Evolutionary conservation across 2,888 invertebrate species (phyloP).

Genomic region (Slavum lentiscoides): DNA sequence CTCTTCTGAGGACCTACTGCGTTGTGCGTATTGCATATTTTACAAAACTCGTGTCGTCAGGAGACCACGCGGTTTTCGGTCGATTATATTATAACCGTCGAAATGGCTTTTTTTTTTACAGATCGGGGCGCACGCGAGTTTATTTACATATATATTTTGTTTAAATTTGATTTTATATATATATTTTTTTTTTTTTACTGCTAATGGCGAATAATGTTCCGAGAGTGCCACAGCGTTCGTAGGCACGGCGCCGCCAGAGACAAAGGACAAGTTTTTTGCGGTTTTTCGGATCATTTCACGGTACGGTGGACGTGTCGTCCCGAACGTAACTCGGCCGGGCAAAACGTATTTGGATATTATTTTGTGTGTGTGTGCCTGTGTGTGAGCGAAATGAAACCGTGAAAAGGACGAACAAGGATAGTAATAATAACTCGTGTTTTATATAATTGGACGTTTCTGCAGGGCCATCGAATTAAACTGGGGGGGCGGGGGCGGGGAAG

Average conservation of each 20-base stretch:
- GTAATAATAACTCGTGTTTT: neutral
- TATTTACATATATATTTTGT: too few relatives aligned
- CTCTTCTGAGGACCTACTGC: too few relatives aligned
- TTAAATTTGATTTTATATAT: too few relatives aligned
- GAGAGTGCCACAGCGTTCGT: neutral
- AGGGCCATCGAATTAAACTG: too few relatives aligned
- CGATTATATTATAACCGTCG: neutral
- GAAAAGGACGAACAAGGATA: neutral
- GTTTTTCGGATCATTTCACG: conserved; percentile 49
- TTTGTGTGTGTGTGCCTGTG: neutral
- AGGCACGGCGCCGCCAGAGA: neutral
- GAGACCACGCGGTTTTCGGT: conserved; percentile 23
- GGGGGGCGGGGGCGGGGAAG: too few relatives aligned
- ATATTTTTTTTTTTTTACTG: neutral
- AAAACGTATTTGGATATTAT: neutral
- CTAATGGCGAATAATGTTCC: conserved; percentile 14
- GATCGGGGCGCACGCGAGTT: neutral
- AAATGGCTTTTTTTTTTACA: neutral
- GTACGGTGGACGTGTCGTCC: conserved; percentile 21
- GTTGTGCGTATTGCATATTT: too few relatives aligned
- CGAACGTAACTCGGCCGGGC: too few relatives aligned
- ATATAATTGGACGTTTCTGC: neutral
- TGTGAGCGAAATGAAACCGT: neutral
- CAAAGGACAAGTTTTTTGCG: conserved; percentile 31
- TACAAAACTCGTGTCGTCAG: too few relatives aligned